phyloP scores from a whole-genome alignment of 2,797 vertebrate species.

The Ptychobarbus kaznakovi region DNA sequence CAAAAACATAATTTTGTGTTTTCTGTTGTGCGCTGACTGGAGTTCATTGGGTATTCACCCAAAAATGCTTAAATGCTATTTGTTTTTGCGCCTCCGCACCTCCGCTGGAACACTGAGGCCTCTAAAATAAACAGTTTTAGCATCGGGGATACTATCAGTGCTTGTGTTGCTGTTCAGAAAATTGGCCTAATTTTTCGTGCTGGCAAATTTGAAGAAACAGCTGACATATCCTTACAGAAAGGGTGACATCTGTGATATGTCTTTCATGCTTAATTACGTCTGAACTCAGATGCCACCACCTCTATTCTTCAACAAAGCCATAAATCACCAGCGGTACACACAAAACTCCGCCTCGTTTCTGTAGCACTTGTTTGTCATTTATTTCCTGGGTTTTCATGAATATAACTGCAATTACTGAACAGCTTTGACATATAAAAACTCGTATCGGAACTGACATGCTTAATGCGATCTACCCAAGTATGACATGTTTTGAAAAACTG shows the following conservation, averaged over 20 bases:
- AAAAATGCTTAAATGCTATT: constrained; percentile 59
- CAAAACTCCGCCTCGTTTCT: neutral
- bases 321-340: neutral
- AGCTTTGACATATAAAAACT: neutral
- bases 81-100: constrained; percentile 62
- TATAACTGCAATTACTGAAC: neutral
- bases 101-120: constrained; percentile 59
- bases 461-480: neutral
- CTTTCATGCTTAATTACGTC: constrained; percentile 38
- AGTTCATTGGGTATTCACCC: constrained; percentile 59
- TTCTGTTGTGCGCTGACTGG: constrained; percentile 58
- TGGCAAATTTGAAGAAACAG: constrained; percentile 20
- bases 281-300: neutral
- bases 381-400: neutral
- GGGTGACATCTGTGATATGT: constrained; percentile 21
- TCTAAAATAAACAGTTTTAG: constrained; percentile 53
- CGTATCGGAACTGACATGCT: neutral
- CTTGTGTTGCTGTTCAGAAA: constrained; percentile 20
- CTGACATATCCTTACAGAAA: constrained; percentile 30
- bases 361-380: neutral
- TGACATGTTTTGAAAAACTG: neutral
- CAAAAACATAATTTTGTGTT: constrained; percentile 68
- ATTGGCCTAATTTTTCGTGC: constrained; percentile 5
- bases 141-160: constrained; percentile 34
- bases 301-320: constrained; percentile 3